Conservation (phyloP, 1,140 invertebrate species). For the Bombus soroeensis region DNA sequence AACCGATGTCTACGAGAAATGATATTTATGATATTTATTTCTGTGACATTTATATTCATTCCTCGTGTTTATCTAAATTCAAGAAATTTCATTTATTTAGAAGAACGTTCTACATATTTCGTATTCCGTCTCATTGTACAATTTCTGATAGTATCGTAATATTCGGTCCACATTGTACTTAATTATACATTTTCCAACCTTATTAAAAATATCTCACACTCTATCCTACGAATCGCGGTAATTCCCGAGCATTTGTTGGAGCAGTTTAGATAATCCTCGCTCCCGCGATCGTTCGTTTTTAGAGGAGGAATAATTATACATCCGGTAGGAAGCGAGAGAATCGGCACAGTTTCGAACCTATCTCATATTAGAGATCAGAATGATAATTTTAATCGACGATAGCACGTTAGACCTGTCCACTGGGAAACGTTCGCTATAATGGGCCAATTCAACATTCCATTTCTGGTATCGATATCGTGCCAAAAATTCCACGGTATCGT, state of each 20-base stretch:
- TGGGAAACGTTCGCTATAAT: neutral
- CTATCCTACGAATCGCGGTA: neutral
- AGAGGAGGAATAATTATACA: neutral
- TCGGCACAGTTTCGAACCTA: neutral
- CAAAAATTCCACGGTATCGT: slow-evolving; percentile 1
- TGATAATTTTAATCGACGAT: slow-evolving; percentile 37
- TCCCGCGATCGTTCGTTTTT: neutral
- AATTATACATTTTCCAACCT: neutral
- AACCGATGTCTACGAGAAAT: neutral
- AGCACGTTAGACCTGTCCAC: slow-evolving; percentile 23
- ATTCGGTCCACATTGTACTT: neutral
- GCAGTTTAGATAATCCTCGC: slow-evolving; percentile 2
- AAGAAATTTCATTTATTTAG: neutral
- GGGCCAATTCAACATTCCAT: neutral
- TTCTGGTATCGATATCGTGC: slow-evolving; percentile 2
- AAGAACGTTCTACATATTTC: too few relatives aligned
- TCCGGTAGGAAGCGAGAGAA: neutral
- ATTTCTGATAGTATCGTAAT: neutral
- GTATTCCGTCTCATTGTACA: too few relatives aligned
- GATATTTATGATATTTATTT: neutral
- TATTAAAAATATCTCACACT: neutral
- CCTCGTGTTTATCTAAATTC: neutral
- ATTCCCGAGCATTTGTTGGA: neutral
- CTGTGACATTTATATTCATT: neutral
- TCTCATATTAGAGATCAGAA: slow-evolving; percentile 27